phyloP scores from a whole-genome alignment of 2,888 invertebrate species.

The Pogonocherus hispidulus region DNA sequence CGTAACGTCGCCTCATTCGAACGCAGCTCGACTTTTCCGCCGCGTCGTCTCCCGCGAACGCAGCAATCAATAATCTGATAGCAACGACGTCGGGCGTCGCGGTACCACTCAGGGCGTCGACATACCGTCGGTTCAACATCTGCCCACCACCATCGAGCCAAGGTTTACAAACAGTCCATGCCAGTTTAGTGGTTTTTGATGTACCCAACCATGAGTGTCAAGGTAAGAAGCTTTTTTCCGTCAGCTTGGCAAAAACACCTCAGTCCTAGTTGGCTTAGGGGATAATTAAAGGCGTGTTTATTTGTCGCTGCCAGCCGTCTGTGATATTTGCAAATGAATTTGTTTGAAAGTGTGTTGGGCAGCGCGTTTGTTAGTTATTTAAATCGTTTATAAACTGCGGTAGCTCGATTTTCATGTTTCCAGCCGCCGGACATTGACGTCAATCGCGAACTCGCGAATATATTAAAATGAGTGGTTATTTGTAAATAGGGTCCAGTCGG shows the following conservation, averaged over 20 bases:
- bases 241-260: conserved; percentile 7
- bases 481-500: not conserved
- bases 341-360: not conserved
- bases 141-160: conserved; percentile 9
- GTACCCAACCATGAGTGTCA: conserved; percentile 50
- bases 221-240: conserved; percentile 44
- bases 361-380: not conserved
- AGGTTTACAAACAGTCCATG: conserved; percentile 8
- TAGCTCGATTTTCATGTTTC: too few relatives aligned
- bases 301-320: not conserved
- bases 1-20: not conserved
- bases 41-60: not conserved
- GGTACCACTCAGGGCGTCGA: conserved; percentile 59
- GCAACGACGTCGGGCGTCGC: too few relatives aligned
- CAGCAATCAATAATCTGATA: conserved; percentile 25
- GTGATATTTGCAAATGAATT: not conserved
- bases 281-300: not conserved
- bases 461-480: not conserved
- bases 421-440: conserved; percentile 12
- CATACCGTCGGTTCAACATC: conserved; percentile 37
- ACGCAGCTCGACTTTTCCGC: not conserved
- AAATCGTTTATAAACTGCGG: too few relatives aligned
- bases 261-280: not conserved
- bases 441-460: not conserved
- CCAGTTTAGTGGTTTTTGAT: conserved; percentile 8